A percentile compares a stretch with the other conserved stretches of the same genome.
Evolutionary conservation across 2,797 vertebrate genomes (phyloP).

Genomic region (Hirundo rustica): DNA sequence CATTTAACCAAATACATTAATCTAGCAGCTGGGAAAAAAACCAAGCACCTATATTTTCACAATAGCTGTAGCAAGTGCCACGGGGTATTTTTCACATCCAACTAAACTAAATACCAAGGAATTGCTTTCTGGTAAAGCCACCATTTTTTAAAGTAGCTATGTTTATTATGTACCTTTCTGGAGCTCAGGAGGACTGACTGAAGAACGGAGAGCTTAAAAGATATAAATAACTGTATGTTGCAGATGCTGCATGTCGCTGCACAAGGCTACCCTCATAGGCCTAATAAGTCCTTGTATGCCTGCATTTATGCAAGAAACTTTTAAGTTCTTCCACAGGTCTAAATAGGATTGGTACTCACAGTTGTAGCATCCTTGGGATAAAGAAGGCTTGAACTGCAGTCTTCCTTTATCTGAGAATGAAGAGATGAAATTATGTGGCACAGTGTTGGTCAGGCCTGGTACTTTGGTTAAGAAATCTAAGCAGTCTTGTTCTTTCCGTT

Average conservation of each 20-base stretch:
- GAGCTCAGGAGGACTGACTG: not conserved
- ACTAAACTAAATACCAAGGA: not conserved
- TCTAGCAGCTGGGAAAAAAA: not conserved
- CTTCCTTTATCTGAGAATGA: not conserved
- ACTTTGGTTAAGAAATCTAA: not conserved
- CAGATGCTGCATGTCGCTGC: not conserved
- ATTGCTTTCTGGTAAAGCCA: not conserved
- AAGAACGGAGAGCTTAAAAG: not conserved
- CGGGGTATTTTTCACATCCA: not conserved
- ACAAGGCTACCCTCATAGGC: not conserved
- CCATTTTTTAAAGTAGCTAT: not conserved
- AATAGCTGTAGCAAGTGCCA: not conserved
- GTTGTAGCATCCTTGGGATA: not conserved
- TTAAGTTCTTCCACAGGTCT: not conserved
- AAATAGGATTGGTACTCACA: not conserved
- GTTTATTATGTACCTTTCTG: not conserved
- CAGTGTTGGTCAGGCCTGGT: not conserved
- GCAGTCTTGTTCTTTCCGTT: not conserved
- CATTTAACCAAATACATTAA: not conserved
- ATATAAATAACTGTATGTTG: not conserved
- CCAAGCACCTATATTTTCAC: not conserved
- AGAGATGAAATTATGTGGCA: not conserved
- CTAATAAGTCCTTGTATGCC: not conserved
- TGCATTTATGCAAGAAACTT: not conserved
- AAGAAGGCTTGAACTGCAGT: not conserved